These are phyloP conservation scores for Notolabrus celidotus DNA, from an alignment of 2,797 vertebrate genomes.

Conservation along the genomic window DNA sequence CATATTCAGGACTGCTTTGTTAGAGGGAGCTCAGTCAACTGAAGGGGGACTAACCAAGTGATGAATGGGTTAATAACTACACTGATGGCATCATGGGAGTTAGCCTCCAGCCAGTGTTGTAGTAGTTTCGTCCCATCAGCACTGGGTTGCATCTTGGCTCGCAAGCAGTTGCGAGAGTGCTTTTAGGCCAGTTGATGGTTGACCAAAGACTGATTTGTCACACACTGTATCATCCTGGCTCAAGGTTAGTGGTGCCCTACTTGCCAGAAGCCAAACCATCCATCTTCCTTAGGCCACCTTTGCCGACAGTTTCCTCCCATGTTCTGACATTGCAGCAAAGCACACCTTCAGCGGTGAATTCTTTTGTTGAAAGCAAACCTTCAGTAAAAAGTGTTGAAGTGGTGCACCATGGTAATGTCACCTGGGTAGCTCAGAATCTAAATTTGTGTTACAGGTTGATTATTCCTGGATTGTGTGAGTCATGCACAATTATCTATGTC, in stretches of 20 bases:
- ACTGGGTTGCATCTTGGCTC: constrained; percentile 5
- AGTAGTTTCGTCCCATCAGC: constrained; percentile 33
- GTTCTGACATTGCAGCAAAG: constrained; percentile 21
- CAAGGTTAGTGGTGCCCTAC: constrained; percentile 27
- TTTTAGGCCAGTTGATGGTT: constrained; percentile 34
- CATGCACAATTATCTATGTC: too few relatives aligned
- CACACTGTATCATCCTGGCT: constrained; percentile 32
- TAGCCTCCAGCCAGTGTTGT: constrained; percentile 13
- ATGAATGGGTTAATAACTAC: constrained; percentile 56
- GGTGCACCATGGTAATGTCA: not conserved
- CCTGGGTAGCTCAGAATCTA: not conserved
- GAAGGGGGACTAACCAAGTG: constrained; percentile 18
- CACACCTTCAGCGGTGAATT: not conserved
- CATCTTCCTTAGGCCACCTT: constrained; percentile 32
- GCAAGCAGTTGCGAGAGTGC: constrained; percentile 15
- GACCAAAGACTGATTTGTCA: constrained; percentile 41
- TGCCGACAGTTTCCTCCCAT: constrained; percentile 26
- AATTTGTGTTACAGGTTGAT: too few relatives aligned
- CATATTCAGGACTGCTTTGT: constrained; percentile 2
- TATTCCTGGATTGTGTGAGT: too few relatives aligned
- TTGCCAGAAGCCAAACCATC: constrained; percentile 35
- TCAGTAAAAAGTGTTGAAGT: not conserved
- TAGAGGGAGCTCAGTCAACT: constrained; percentile 3
- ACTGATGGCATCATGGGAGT: constrained; percentile 3
- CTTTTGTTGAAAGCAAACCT: not conserved